Conservation (phyloP, 2,888 invertebrate genomes). For the Diloba caeruleocephala region DNA sequence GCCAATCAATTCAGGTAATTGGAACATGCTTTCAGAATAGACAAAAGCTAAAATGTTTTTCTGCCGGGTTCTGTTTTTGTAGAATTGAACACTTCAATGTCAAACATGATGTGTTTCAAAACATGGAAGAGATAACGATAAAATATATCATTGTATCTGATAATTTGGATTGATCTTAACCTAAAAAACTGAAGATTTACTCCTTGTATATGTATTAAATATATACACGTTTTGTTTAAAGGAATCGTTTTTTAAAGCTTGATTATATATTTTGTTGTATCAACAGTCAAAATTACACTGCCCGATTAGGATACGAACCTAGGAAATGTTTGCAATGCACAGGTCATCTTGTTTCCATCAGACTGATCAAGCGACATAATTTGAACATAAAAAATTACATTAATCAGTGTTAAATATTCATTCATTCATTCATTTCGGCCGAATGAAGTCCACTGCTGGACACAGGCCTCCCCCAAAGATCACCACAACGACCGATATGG, state of each 20-base stretch:
- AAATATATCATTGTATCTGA: constrained; percentile 40
- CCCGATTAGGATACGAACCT: background rate
- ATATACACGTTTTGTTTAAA: too few species aligned
- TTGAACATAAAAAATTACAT: too few species aligned
- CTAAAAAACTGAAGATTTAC: constrained; percentile 30
- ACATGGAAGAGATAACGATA: constrained; percentile 48
- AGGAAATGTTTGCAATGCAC: too few species aligned
- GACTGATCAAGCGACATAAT: background rate
- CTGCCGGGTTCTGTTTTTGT: constrained; percentile 8
- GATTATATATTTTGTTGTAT: too few species aligned
- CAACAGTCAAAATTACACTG: background rate
- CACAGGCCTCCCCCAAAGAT: too few species aligned
- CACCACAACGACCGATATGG: too few species aligned
- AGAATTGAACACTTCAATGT: constrained; percentile 23
- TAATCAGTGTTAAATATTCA: too few species aligned
- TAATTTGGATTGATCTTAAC: constrained; percentile 40
- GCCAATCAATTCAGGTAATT: constrained; percentile 15
- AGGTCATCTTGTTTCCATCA: background rate
- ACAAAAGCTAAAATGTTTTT: background rate
- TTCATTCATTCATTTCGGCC: too few species aligned
- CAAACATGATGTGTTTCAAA: constrained; percentile 25
- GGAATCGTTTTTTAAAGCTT: too few species aligned
- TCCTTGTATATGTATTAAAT: background rate
- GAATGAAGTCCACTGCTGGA: too few species aligned
- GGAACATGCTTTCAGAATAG: background rate